Percentiles rank a stretch among this genome's conserved stretches.
Conservation (phyloP, 2,888 invertebrate genomes). For the Campoplex capitator region DNA sequence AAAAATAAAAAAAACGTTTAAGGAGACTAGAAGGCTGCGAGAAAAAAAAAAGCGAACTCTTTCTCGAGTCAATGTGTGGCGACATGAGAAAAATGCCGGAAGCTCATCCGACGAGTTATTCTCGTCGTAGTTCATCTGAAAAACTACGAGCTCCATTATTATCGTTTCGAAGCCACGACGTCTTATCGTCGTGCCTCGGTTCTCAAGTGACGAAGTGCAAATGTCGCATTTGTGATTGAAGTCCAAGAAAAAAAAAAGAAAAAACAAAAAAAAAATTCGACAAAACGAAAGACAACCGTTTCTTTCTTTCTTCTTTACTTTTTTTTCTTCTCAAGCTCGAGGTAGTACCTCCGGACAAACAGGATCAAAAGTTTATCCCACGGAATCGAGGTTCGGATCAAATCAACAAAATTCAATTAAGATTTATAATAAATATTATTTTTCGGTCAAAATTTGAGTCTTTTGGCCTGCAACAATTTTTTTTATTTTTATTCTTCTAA, state of each 20-base stretch:
- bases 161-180: conserved; percentile 7
- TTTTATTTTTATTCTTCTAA: background rate
- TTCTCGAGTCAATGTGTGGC: background rate
- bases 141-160: conserved; percentile 19
- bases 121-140: conserved; percentile 25
- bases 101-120: conserved; percentile 41
- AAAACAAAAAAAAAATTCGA: background rate
- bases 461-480: background rate
- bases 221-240: conserved; percentile 35
- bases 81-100: conserved; percentile 48
- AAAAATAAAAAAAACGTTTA: background rate
- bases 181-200: conserved; percentile 18
- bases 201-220: conserved; percentile 46
- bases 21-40: background rate
- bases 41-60: background rate
- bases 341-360: conserved; percentile 7
- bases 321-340: background rate
- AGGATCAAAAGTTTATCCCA: background rate
- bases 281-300: background rate
- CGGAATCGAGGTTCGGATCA: background rate
- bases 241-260: background rate
- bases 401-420: background rate
- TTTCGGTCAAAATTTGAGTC: background rate
- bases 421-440: background rate
- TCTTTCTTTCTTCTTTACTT: background rate